Evolutionary conservation across 2,113 vertebrate species (phyloP), one percentile per base, ranked within the genome.

Genomic region (Damaliscus lunatus): DNA sequence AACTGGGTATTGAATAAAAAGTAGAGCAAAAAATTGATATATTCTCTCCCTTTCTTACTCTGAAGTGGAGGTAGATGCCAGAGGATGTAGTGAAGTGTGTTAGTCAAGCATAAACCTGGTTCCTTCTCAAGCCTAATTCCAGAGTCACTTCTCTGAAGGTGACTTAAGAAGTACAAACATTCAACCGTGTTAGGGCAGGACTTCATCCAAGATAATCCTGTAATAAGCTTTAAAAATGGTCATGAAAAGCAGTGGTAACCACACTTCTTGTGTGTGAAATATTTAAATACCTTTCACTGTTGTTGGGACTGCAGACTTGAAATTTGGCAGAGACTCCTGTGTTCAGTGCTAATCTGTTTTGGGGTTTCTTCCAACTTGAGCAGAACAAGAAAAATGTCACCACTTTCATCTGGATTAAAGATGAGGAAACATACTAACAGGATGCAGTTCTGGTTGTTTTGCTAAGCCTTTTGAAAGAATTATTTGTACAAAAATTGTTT

Each of bases 211-310:
- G 21, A 84, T 53, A 85, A 92, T 84, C 3, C 27, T 59, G 27
- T 90, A 36, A 90, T 92, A 93, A 80, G 25, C 29, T 93, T 83
- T 55, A 90, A 95, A 96, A 87, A 89, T 85, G 21, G 2, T n/a
- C 87, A 19, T 88, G 67, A 50, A 95, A 88, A 87, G 15, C 23
- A 64, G 13, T 87, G 11, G 57, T 53, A 95, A 57, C 21, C n/a
- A 48, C 43, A 17, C 12, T 95, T 36, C 21, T 23, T 93, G 33
- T 71, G 59, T 85, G 43, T 88, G 62, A 98, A 96, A 91, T 91
- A 91, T 55, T 95, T 82, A 81, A 92, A 93, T 80, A 53, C 90
- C 21, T 84, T 90, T 59, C 36, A 84, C 31, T 89, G 27, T 31
- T 89, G 23, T 50, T 81, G 71, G 27, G 40, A 5, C 14, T 87